Percentiles rank a stretch among this genome's conserved stretches.
Evolutionary conservation across 2,797 vertebrate species (phyloP).

Genomic region (Adelosebastes latens): DNA sequence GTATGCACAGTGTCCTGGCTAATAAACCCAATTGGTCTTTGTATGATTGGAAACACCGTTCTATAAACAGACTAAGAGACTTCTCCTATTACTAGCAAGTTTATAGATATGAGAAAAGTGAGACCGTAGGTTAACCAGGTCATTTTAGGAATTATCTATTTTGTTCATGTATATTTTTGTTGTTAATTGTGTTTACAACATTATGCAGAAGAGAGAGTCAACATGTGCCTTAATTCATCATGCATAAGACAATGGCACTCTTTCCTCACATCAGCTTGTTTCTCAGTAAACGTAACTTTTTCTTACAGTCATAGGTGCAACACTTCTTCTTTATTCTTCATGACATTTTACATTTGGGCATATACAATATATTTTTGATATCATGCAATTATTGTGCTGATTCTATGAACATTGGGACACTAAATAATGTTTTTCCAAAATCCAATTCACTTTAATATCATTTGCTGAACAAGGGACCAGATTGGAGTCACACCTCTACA

Average conservation of each 20-base stretch:
- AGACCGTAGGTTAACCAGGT: not conserved
- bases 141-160: too few relatives aligned
- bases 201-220: not conserved
- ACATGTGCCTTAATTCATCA: not conserved
- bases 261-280: not conserved
- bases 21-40: not conserved
- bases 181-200: not conserved
- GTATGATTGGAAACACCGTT: not conserved
- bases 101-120: not conserved
- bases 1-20: not conserved
- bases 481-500: too few relatives aligned
- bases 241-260: not conserved
- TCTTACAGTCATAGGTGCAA: not conserved
- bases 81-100: not conserved
- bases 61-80: not conserved
- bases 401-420: accelerated
- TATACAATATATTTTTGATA: not conserved
- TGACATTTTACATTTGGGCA: not conserved
- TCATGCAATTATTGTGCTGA: not conserved
- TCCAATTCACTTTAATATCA: not conserved
- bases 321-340: not conserved
- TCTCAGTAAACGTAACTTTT: not conserved
- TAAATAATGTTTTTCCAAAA: not conserved
- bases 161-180: not conserved
- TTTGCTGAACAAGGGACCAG: not conserved